phyloP scores from a whole-genome alignment of 2,888 invertebrate species.

The Anarsia innoxiella region DNA sequence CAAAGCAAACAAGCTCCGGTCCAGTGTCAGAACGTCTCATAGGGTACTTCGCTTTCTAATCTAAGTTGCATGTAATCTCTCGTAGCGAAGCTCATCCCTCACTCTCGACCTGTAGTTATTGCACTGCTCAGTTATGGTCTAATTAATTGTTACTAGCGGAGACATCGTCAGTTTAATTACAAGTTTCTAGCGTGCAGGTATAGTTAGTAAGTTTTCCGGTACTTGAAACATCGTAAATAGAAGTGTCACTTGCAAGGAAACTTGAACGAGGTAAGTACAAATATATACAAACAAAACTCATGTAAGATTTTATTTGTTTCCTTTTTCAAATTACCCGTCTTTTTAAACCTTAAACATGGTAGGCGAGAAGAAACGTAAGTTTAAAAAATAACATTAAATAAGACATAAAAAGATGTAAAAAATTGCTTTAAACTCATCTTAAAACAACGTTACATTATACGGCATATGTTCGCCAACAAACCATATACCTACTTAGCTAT shows the following conservation, averaged over 20 bases:
- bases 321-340: too few relatives aligned
- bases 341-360: too few relatives aligned
- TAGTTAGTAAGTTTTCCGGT: conserved; percentile 16
- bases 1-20: not conserved
- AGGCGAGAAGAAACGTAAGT: too few relatives aligned
- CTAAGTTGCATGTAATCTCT: conserved; percentile 34
- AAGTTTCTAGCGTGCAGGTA: conserved; percentile 33
- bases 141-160: conserved; percentile 52
- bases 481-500: too few relatives aligned
- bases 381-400: too few relatives aligned
- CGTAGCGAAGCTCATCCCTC: conserved; percentile 37
- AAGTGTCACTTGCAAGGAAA: conserved; percentile 2
- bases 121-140: conserved; percentile 41
- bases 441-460: too few relatives aligned
- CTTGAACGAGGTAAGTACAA: conserved; percentile 5
- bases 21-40: too few relatives aligned
- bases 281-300: not conserved
- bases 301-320: too few relatives aligned
- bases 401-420: too few relatives aligned
- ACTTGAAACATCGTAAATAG: conserved; percentile 19
- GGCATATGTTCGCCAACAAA: too few relatives aligned
- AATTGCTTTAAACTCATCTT: too few relatives aligned
- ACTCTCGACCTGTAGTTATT: conserved; percentile 39
- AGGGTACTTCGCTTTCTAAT: conserved; percentile 33
- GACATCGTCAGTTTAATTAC: conserved; percentile 54